Conservation (phyloP, 2,888 invertebrate genomes). For the Xestobium rufovillosum region DNA sequence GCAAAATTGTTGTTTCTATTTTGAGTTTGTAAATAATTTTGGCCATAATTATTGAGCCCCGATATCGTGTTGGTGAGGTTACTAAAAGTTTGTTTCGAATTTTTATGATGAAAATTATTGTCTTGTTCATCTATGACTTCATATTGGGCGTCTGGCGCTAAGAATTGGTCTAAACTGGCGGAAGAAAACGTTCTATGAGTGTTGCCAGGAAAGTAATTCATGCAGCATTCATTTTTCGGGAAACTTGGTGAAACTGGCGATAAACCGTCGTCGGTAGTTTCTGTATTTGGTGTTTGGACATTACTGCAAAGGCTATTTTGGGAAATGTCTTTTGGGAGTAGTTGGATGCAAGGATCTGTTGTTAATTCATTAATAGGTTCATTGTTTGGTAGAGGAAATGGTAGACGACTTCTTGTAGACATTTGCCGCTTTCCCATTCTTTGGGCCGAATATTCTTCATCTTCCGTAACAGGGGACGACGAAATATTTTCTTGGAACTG, state of each 20-base stretch:
- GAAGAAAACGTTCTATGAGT: conserved; percentile 23
- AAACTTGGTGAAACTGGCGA: conserved; percentile 32
- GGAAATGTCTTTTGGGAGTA: conserved; percentile 37
- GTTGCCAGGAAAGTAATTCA: conserved; percentile 35
- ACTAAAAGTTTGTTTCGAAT: conserved; percentile 31
- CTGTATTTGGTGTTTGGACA: conserved; percentile 41
- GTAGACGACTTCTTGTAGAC: conserved; percentile 52
- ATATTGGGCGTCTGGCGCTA: conserved; percentile 58
- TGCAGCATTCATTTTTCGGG: conserved; percentile 32
- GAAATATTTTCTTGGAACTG: conserved; percentile 35
- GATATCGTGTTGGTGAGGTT: conserved; percentile 42
- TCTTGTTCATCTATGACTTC: conserved; percentile 50
- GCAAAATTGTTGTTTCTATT: conserved; percentile 25
- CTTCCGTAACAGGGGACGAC: conserved; percentile 38
- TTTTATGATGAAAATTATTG: conserved; percentile 35
- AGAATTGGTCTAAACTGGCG: conserved; percentile 37
- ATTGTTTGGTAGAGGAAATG: conserved; percentile 45
- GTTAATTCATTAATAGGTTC: conserved; percentile 36
- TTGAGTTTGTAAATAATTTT: conserved; percentile 36
- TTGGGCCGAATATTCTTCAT: conserved; percentile 52
- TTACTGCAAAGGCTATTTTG: conserved; percentile 39
- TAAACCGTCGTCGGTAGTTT: conserved; percentile 40
- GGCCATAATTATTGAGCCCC: conserved; percentile 38
- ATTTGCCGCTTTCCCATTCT: conserved; percentile 51
- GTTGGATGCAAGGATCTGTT: conserved; percentile 30